Conservation (phyloP, 2,797 vertebrate species). For the Acanthurus lineatus region DNA sequence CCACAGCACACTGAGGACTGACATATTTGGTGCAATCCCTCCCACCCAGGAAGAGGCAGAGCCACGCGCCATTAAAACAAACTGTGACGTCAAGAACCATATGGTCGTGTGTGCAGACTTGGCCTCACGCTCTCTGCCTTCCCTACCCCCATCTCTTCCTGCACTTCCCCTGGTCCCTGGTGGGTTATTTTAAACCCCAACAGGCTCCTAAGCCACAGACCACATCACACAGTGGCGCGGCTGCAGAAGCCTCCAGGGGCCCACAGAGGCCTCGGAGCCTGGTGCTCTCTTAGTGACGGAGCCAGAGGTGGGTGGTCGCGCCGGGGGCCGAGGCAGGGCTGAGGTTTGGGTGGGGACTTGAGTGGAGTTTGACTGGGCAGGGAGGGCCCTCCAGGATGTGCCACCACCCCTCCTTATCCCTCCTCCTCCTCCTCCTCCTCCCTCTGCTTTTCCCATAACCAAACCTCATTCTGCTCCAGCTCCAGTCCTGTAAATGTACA, state of each 20-base stretch:
- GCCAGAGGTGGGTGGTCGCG: slow-evolving; percentile 84
- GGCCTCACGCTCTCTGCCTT: slow-evolving; percentile 53
- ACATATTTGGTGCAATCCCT: slow-evolving; percentile 36
- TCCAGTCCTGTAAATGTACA: slow-evolving; percentile 65
- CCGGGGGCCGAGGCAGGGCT: slow-evolving; percentile 52
- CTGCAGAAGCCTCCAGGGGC: slow-evolving; percentile 70
- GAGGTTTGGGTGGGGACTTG: slow-evolving; percentile 77
- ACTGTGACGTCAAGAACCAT: slow-evolving; percentile 78
- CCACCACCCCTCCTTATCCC: slow-evolving; percentile 13
- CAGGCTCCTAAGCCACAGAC: slow-evolving; percentile 78
- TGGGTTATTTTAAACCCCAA: slow-evolving; percentile 84
- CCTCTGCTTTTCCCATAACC: slow-evolving; percentile 67
- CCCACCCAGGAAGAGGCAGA: slow-evolving; percentile 48
- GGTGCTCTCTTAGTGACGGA: slow-evolving; percentile 75
- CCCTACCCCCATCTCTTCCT: slow-evolving; percentile 57
- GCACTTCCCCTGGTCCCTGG: slow-evolving; percentile 77
- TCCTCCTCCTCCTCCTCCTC: slow-evolving; percentile 10
- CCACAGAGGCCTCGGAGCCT: slow-evolving; percentile 71
- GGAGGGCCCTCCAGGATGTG: slow-evolving; percentile 52
- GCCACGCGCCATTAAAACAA: slow-evolving; percentile 74
- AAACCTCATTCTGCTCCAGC: slow-evolving; percentile 70
- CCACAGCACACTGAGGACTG: slow-evolving; percentile 1
- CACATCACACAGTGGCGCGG: slow-evolving; percentile 80
- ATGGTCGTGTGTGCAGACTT: slow-evolving; percentile 77
- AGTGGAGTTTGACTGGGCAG: slow-evolving; percentile 57